Percentiles rank a stretch among this genome's conserved stretches.
These are phyloP conservation scores for Entomobrya proxima DNA, from an alignment of 2,888 invertebrate species.

Conservation along the genomic window DNA sequence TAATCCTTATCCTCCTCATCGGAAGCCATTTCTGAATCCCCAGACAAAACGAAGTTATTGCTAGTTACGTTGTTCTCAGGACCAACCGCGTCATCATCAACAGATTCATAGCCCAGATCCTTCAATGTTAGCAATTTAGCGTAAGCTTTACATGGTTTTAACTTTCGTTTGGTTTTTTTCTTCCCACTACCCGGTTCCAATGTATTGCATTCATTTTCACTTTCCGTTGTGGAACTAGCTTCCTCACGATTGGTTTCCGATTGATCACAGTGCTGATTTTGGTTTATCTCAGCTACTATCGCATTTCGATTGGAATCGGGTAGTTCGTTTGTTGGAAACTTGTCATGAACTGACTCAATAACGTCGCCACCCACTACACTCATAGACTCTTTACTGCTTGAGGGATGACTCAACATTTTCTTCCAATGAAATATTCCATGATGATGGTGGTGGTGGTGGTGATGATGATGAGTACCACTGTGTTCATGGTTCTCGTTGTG, in stretches of 20 bases:
- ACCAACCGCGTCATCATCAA: neutral
- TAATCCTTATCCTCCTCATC: no score
- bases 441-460: conserved; percentile 34
- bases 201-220: neutral
- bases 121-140: conserved; percentile 44
- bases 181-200: neutral
- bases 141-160: conserved; percentile 37
- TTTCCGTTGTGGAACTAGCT: neutral
- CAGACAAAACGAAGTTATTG: neutral
- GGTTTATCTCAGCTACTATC: neutral
- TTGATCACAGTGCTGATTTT: neutral
- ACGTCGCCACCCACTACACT: conserved; percentile 63
- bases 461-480: conserved; percentile 31
- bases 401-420: conserved; percentile 36
- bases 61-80: neutral
- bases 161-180: neutral
- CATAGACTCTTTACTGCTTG: conserved; percentile 39
- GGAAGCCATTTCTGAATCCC: no score
- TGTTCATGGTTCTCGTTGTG: neutral
- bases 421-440: conserved; percentile 55
- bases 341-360: neutral
- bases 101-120: conserved; percentile 50
- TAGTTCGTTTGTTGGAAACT: neutral
- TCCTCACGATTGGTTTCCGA: neutral
- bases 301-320: neutral